Evolutionary conservation across 92 coral and sea anemone genomes (phyloP), one percentile per base, ranked within the genome.

Genomic region (Phenganax subtilis): DNA sequence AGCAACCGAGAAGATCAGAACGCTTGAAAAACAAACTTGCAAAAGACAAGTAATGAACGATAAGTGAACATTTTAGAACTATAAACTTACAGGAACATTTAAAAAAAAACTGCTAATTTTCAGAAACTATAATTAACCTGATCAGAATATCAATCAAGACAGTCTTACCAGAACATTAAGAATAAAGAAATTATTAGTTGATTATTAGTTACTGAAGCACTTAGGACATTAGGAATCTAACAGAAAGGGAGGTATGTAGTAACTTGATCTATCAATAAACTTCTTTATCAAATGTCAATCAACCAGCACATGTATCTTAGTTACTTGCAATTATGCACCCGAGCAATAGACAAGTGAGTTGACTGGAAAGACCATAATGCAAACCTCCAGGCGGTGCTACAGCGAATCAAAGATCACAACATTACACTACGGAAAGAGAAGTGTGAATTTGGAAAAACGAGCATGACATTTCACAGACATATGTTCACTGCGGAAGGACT

Each of bases 381-480:
- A 37, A 88, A 76, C 75, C 84, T 88, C 6, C 20, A 28, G 52
- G 64, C 56, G 51, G 44, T 81, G 54, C 90, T 87, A 3, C 81
- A 84, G 47, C 76, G 90, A 10, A 28, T 88, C 71, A 66, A 75
- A 57, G 80, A 55, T 57, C 80, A 75, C 60, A 54, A 75, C 29
- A 66, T 75, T 37, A 73, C 78, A 53, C 29, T 73, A 37, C 80
- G 47, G 15, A 71, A 71, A 31, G 87, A 79, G 72, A 87, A 87
- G 51, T 84, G 87, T 20, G 87, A 83, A 70, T 87, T 87, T 51
- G 89, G 86, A 59, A 82, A 87, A 47, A 14, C 89, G 27, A 77
- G 80, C 28, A 55, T 82, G 64, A 77, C 83, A 73, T 87, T 82
- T 65, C 86, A 87, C 58, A 67, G 89, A 52, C 85, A 81, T 56